Percentiles rank a stretch among this genome's conserved stretches.
phyloP scores from a whole-genome alignment of 1,140 invertebrate species.

The Physella acuta region DNA sequence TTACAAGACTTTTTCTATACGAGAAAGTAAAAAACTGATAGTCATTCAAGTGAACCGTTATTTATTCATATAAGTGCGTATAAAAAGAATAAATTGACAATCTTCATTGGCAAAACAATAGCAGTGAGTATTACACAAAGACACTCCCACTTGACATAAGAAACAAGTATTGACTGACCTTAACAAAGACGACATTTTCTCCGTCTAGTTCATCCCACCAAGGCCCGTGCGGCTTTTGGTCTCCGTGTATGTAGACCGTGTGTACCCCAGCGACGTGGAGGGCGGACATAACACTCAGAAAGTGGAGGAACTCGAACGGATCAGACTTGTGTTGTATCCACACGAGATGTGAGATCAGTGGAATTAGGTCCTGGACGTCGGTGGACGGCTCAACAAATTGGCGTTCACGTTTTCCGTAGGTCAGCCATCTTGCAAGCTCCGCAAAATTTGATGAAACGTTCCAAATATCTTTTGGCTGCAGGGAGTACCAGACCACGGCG shows the following conservation, averaged over 20 bases:
- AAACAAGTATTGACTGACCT: no score
- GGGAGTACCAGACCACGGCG: conserved; percentile 1
- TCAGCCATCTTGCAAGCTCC: conserved; percentile 22
- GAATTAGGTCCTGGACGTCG: conserved; percentile 2
- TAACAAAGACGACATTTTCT: conserved; percentile 30
- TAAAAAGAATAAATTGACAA: no score
- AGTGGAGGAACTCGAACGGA: conserved; percentile 8
- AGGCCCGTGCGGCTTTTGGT: not conserved
- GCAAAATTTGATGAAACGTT: conserved; percentile 10
- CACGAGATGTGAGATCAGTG: conserved; percentile 22
- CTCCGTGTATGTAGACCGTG: conserved; percentile 26
- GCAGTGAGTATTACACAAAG: no score
- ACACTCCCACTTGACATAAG: no score
- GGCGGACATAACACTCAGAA: conserved; percentile 24
- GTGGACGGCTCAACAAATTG: not conserved
- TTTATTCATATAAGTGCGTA: no score
- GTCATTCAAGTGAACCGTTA: no score
- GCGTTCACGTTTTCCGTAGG: conserved; percentile 2
- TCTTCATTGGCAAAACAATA: no score
- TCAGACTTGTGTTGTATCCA: not conserved
- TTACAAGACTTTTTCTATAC: no score
- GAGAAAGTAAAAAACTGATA: no score
- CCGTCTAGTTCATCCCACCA: conserved; percentile 21
- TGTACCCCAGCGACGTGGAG: conserved; percentile 24
- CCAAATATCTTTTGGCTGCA: conserved; percentile 23